Evolutionary conservation across 1,140 invertebrate genomes (phyloP).

Genomic region (Anoplophora glabripennis): DNA sequence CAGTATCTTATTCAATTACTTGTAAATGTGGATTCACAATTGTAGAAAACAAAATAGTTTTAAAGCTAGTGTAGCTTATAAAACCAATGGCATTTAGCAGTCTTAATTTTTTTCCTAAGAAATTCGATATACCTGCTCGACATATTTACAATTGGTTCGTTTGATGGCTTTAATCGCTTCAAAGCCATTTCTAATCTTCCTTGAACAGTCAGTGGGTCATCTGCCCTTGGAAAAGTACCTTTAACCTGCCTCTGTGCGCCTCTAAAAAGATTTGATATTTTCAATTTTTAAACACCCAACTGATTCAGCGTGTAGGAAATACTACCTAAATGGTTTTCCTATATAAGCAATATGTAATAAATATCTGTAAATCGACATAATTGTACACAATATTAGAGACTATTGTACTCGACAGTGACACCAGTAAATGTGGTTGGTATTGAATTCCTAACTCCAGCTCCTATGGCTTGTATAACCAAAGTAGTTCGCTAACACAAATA

Average conservation of each 20-base stretch:
- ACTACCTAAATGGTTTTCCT: conserved; percentile 59
- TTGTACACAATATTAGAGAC: neutral
- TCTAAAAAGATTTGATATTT: conserved; percentile 42
- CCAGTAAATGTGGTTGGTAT: no score
- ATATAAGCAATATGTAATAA: conserved; percentile 61
- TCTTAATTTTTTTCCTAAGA: no score
- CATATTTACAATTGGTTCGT: conserved; percentile 53
- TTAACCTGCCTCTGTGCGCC: conserved; percentile 55
- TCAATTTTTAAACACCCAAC: conserved; percentile 2
- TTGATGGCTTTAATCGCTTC: conserved; percentile 49
- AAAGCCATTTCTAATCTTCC: conserved; percentile 62
- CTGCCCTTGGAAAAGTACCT: conserved; percentile 32
- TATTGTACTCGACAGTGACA: no score
- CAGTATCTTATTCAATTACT: no score
- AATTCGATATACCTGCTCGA: conserved; percentile 74
- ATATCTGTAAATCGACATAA: conserved; percentile 48
- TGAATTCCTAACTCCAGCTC: neutral
- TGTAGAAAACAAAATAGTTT: no score
- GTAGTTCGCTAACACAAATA: no score
- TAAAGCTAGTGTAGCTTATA: no score
- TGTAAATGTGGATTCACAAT: no score
- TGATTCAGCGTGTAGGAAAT: conserved; percentile 18
- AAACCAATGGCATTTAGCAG: no score
- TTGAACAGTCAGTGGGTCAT: conserved; percentile 61
- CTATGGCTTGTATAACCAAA: neutral